Evolutionary conservation across 2,113 vertebrate genomes (phyloP).

Genomic region (Microtus ochrogaster): DNA sequence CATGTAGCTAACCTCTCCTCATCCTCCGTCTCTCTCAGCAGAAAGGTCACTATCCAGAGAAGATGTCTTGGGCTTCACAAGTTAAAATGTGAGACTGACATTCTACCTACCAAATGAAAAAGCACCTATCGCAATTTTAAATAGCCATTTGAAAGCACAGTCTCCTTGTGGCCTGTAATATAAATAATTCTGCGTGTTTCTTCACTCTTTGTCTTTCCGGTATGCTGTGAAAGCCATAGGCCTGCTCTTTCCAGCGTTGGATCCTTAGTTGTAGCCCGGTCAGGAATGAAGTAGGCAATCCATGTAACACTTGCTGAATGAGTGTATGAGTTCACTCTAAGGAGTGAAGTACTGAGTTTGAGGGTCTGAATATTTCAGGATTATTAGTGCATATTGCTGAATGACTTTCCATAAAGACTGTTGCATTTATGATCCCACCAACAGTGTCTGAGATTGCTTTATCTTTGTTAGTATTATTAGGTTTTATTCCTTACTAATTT

Average conservation of each 20-base stretch:
- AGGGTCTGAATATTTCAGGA: constrained; percentile 55
- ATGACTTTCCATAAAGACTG: constrained; percentile 13
- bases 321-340: constrained; percentile 42
- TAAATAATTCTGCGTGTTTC: background rate
- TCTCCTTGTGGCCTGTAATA: background rate
- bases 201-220: background rate
- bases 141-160: background rate
- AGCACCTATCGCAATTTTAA: constrained; percentile 2
- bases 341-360: constrained; percentile 37
- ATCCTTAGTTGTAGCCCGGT: background rate
- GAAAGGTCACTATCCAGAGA: constrained; percentile 44
- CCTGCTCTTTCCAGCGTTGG: background rate
- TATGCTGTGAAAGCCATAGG: background rate
- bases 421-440: constrained; percentile 32
- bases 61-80: background rate
- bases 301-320: constrained; percentile 34
- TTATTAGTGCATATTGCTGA: constrained; percentile 45
- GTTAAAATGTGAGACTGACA: background rate
- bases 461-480: constrained; percentile 55
- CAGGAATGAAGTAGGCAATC: background rate
- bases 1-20: background rate
- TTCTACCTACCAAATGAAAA: background rate
- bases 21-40: background rate
- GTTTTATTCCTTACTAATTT: constrained; percentile 59
- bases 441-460: constrained; percentile 50